Evolutionary conservation across 2,113 vertebrate species (phyloP).

Genomic region (Collichthys lucidus): DNA sequence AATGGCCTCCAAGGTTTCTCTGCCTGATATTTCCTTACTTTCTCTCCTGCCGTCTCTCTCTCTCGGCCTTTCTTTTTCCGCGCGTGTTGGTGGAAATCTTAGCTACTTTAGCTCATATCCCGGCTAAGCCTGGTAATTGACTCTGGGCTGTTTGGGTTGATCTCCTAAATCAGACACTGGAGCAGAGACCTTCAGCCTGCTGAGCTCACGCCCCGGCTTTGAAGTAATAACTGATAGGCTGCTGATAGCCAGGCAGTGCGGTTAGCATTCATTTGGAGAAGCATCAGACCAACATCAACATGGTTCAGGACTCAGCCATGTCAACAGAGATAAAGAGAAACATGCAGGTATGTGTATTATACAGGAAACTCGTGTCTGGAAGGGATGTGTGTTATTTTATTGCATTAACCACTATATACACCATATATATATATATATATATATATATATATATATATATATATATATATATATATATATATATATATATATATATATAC

Average conservation of each 20-base stretch:
- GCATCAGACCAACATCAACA: slow-evolving; percentile 29
- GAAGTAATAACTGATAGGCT: slow-evolving; percentile 54
- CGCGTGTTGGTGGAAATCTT: slow-evolving; percentile 53
- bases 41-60: slow-evolving; percentile 26
- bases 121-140: slow-evolving; percentile 70
- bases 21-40: slow-evolving; percentile 20
- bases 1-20: slow-evolving; percentile 84
- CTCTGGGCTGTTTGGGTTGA: slow-evolving; percentile 67
- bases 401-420: neutral
- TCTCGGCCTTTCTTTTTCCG: slow-evolving; percentile 11
- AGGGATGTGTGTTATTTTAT: neutral
- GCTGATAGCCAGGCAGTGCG: slow-evolving; percentile 13
- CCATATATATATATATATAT: no score
- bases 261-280: slow-evolving; percentile 35
- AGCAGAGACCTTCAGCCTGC: slow-evolving; percentile 58
- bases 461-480: no score
- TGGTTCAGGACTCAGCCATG: slow-evolving; percentile 21
- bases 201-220: slow-evolving; percentile 36
- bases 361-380: neutral
- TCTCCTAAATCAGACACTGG: slow-evolving; percentile 54
- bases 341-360: slow-evolving; percentile 10
- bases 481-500: no score
- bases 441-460: no score
- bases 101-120: slow-evolving; percentile 52
- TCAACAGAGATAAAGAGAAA: slow-evolving; percentile 37